A percentile compares a stretch with the other conserved stretches of the same genome.
phyloP scores from a whole-genome alignment of 2,888 invertebrate species.

The Rhabditoides inermis region DNA sequence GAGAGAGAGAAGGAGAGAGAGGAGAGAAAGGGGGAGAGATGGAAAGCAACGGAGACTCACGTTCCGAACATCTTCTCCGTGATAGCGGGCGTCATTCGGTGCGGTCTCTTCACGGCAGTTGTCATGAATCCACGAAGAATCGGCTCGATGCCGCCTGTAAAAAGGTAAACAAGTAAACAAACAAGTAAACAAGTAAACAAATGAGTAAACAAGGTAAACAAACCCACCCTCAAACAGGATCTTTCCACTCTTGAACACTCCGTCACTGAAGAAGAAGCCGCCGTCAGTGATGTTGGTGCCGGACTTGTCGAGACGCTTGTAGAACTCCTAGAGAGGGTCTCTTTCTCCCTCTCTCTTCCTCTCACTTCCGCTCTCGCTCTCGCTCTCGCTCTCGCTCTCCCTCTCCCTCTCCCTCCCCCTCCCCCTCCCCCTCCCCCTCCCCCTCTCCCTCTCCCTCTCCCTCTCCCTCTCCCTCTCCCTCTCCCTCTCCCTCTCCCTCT shows the following conservation, averaged over 20 bases:
- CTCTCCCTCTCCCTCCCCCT: constrained; percentile 1
- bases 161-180: background rate
- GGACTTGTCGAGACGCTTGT: constrained; percentile 73
- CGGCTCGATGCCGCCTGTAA: constrained; percentile 42
- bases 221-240: constrained; percentile 91
- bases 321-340: constrained; percentile 54
- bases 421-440: constrained; percentile 12
- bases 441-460: constrained; percentile 8
- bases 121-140: constrained; percentile 47
- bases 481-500: constrained; percentile 3
- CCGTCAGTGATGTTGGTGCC: constrained; percentile 77
- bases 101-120: constrained; percentile 53
- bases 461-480: constrained; percentile 1
- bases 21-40: too few relatives aligned
- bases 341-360: background rate
- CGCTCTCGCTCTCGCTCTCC: background rate
- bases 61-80: constrained; percentile 76
- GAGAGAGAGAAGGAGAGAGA: too few relatives aligned
- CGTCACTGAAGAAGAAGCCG: constrained; percentile 77
- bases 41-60: too few relatives aligned
- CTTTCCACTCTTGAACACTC: constrained; percentile 92
- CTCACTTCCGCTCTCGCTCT: background rate
- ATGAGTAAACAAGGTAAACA: background rate
- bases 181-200: background rate
- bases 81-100: constrained; percentile 82